phyloP scores from a whole-genome alignment of 2,888 invertebrate species.

The Acanthopleura granulata region DNA sequence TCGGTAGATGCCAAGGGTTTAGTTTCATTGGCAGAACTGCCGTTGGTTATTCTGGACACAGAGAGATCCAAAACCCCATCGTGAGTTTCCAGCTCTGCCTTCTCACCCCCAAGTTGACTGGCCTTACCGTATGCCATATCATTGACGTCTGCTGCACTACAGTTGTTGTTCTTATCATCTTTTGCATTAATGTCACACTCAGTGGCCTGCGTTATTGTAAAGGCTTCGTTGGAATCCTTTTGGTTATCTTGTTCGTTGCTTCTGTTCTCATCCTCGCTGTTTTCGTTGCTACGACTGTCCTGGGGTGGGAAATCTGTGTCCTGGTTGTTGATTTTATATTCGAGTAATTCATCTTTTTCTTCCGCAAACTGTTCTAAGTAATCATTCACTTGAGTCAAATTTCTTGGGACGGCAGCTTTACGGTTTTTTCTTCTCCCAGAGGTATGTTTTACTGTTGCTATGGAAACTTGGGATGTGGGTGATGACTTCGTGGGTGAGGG shows the following conservation, averaged over 20 bases:
- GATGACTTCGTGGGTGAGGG: background rate
- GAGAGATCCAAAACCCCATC: slow-evolving; percentile 22
- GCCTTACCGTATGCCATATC: background rate
- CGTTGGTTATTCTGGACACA: slow-evolving; percentile 3
- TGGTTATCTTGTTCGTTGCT: background rate
- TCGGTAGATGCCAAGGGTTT: slow-evolving; percentile 5
- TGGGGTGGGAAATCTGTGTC: slow-evolving; percentile 48
- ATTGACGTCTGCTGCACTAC: background rate
- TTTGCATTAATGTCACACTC: background rate
- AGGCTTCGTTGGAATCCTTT: background rate
- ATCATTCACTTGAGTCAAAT: slow-evolving; percentile 71
- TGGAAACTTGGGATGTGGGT: background rate
- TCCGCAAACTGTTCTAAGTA: slow-evolving; percentile 32
- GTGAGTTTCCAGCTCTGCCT: background rate
- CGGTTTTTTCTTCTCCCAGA: slow-evolving; percentile 37
- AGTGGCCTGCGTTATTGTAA: background rate
- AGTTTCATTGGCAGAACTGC: background rate
- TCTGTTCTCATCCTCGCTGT: background rate
- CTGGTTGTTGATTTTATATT: slow-evolving; percentile 53
- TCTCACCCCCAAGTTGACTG: background rate
- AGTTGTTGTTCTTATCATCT: background rate
- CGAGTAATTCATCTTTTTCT: slow-evolving; percentile 51
- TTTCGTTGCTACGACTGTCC: slow-evolving; percentile 11
- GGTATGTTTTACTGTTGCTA: background rate
- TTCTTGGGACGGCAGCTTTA: slow-evolving; percentile 80